Percentiles rank a stretch among this genome's conserved stretches.
These are phyloP conservation scores for Galago senegalensis DNA, from an alignment of 2,797 vertebrate species.

Conservation along the genomic window DNA sequence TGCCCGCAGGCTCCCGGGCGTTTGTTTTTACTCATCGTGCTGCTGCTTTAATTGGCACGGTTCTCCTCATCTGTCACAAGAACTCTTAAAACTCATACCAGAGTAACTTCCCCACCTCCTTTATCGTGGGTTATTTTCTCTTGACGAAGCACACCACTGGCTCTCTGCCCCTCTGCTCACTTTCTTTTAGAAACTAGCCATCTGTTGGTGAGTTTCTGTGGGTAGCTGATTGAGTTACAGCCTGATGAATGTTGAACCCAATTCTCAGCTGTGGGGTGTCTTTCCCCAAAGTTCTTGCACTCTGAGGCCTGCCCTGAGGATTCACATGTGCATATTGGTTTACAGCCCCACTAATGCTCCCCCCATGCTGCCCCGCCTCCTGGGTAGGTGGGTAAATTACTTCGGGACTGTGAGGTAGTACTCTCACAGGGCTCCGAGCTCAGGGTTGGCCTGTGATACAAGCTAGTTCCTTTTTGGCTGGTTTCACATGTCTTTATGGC, in stretches of 20 bases:
- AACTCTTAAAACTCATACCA: background rate
- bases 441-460: background rate
- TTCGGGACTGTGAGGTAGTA: slow-evolving; percentile 29
- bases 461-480: slow-evolving; percentile 1
- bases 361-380: background rate
- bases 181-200: background rate
- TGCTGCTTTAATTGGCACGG: slow-evolving; percentile 30
- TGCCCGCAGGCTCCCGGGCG: background rate
- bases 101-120: background rate
- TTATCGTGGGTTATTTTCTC: background rate
- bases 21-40: slow-evolving; percentile 1
- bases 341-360: slow-evolving; percentile 37
- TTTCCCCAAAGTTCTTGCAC: background rate
- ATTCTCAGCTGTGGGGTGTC: slow-evolving; percentile 47
- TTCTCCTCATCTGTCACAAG: slow-evolving; percentile 31
- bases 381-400: background rate
- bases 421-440: background rate
- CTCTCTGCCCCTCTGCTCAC: background rate
- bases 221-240: background rate
- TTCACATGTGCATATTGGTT: slow-evolving; percentile 40
- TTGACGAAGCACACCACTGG: rapidly evolving
- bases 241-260: background rate
- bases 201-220: background rate
- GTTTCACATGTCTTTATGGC: background rate
- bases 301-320: background rate